phyloP scores from a whole-genome alignment of 2,888 invertebrate species.

The Lycophotia porphyrea region DNA sequence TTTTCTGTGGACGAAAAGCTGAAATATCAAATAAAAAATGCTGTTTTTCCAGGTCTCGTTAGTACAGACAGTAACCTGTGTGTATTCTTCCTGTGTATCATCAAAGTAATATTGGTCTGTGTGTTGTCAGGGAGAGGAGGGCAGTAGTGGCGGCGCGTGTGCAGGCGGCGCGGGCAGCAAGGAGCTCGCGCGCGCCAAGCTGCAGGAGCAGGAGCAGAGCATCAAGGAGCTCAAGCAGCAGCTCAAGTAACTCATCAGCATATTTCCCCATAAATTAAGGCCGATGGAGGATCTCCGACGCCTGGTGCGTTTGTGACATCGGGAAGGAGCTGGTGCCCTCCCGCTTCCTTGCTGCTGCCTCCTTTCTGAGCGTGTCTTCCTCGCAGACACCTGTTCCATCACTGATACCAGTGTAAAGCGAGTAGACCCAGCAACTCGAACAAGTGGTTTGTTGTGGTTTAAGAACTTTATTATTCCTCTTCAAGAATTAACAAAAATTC shows the following conservation, averaged over 20 bases:
- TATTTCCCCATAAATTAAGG: not conserved
- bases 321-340: not conserved
- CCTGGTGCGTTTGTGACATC: not conserved
- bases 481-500: too few relatives aligned
- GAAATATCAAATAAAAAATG: too few relatives aligned
- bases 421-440: not conserved
- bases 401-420: not conserved
- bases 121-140: constrained; percentile 76
- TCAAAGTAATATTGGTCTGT: not conserved
- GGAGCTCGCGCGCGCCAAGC: constrained; percentile 84
- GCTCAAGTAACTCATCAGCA: constrained; percentile 92
- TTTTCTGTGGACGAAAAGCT: not conserved
- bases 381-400: not conserved
- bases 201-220: constrained; percentile 92
- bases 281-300: not conserved
- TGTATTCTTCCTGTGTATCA: not conserved
- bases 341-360: not conserved
- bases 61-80: not conserved
- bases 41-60: too few relatives aligned
- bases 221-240: constrained; percentile 97
- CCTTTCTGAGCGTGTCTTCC: not conserved
- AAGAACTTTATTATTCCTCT: too few relatives aligned
- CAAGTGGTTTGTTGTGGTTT: not conserved
- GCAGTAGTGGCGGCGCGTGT: constrained; percentile 90
- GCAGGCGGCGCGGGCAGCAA: constrained; percentile 91